phyloP scores from a whole-genome alignment of 2,797 vertebrate genomes.

The Pseudomugil gertrudae region DNA sequence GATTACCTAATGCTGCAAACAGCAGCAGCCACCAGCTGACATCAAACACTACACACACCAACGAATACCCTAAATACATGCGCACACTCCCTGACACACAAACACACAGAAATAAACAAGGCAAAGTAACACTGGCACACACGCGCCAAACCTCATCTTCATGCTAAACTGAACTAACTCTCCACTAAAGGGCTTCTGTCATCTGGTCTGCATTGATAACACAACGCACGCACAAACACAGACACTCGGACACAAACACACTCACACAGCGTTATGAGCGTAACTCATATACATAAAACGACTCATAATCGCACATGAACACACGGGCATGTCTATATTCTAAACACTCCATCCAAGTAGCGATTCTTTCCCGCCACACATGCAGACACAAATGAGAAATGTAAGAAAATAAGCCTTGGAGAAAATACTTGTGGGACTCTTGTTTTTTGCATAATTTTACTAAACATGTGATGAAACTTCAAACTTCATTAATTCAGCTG shows the following conservation, averaged over 20 bases:
- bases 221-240: constrained; percentile 63
- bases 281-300: constrained; percentile 62
- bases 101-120: constrained; percentile 24
- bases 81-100: constrained; percentile 50
- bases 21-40: constrained; percentile 66
- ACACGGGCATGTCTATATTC: constrained; percentile 45
- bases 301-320: constrained; percentile 60
- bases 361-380: constrained; percentile 28
- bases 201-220: constrained; percentile 77
- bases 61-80: constrained; percentile 34
- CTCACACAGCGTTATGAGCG: constrained; percentile 40
- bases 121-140: constrained; percentile 47
- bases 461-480: background rate
- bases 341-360: constrained; percentile 41
- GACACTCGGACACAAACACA: constrained; percentile 58
- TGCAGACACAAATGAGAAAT: constrained; percentile 1
- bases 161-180: constrained; percentile 76
- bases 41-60: constrained; percentile 58
- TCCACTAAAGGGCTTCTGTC: constrained; percentile 73
- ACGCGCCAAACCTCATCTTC: constrained; percentile 69
- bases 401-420: background rate
- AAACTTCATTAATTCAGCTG: background rate
- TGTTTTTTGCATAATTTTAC: background rate
- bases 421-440: constrained; percentile 3
- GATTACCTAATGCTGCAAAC: constrained; percentile 81